These are phyloP conservation scores for Dasypolia templi DNA, from an alignment of 2,888 invertebrate genomes.

Conservation along the genomic window DNA sequence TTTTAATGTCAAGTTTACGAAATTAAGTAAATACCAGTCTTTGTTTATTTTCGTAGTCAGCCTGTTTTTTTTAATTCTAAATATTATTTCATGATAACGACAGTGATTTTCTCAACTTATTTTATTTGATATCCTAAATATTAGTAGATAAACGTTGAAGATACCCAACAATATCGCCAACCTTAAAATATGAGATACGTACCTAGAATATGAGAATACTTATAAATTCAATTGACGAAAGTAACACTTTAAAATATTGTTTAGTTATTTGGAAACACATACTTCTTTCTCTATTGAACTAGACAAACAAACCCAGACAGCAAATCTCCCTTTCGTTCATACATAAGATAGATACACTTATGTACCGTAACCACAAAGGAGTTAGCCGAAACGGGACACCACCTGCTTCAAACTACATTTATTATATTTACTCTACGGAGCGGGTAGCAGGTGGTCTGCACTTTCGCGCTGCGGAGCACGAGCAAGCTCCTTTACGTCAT, in stretches of 20 bases:
- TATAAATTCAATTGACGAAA: not conserved
- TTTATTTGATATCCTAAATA: constrained; percentile 38
- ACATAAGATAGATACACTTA: not conserved
- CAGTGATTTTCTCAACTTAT: constrained; percentile 33
- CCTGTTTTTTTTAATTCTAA: constrained; percentile 1
- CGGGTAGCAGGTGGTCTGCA: not conserved
- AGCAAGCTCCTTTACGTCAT: not conserved
- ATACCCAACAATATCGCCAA: constrained; percentile 15
- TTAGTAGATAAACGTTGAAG: constrained; percentile 21
- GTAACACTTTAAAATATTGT: not conserved
- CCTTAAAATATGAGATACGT: not conserved
- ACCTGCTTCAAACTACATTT: constrained; percentile 14
- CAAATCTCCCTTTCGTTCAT: constrained; percentile 5
- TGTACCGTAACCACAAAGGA: constrained; percentile 24
- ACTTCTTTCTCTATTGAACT: too few species aligned
- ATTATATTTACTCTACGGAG: constrained; percentile 3
- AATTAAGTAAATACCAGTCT: not conserved
- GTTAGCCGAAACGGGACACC: constrained; percentile 10
- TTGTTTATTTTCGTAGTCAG: not conserved
- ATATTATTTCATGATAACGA: constrained; percentile 13
- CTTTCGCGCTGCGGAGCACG: not conserved
- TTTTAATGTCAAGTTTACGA: not conserved
- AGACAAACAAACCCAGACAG: not conserved
- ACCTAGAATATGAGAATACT: too few species aligned
- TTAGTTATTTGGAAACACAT: too few species aligned